Percentiles rank a stretch among this genome's conserved stretches.
These are phyloP conservation scores for Heterodera schachtii DNA, from an alignment of 1,140 invertebrate genomes.

Conservation along the genomic window DNA sequence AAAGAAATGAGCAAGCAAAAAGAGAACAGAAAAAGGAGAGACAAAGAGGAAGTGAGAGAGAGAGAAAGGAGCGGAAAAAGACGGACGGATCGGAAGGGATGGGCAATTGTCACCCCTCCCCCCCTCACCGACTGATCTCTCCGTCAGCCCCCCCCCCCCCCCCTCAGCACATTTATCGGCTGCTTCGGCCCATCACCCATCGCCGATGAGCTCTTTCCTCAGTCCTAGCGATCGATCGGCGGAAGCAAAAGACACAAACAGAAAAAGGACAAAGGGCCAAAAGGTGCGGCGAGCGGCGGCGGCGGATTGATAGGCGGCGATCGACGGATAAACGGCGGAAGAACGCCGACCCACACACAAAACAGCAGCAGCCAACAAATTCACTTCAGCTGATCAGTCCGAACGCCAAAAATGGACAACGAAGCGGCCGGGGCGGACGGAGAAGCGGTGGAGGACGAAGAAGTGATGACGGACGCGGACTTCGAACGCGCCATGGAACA, in stretches of 20 bases:
- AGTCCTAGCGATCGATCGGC: not conserved
- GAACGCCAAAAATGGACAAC: not conserved
- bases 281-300: not conserved
- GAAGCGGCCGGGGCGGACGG: slow-evolving; percentile 1
- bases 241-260: not conserved
- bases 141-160: not conserved
- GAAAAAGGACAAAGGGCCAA: not conserved
- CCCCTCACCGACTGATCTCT: not conserved
- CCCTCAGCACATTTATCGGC: slow-evolving; percentile 10
- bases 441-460: slow-evolving; percentile 31
- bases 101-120: not conserved
- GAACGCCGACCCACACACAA: not conserved
- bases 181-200: not conserved
- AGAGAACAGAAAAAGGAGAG: not conserved
- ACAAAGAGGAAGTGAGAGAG: slow-evolving; percentile 1
- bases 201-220: not conserved
- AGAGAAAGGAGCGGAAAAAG: not conserved
- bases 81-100: not conserved
- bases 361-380: not conserved
- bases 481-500: slow-evolving; percentile 55
- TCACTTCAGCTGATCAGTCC: not conserved
- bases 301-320: not conserved
- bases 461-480: slow-evolving; percentile 58
- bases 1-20: not conserved
- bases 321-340: not conserved